Evolutionary conservation across 2,113 vertebrate species (phyloP), one percentile per base, ranked within the genome.

Genomic region (Ceyx cyanopectus): DNA sequence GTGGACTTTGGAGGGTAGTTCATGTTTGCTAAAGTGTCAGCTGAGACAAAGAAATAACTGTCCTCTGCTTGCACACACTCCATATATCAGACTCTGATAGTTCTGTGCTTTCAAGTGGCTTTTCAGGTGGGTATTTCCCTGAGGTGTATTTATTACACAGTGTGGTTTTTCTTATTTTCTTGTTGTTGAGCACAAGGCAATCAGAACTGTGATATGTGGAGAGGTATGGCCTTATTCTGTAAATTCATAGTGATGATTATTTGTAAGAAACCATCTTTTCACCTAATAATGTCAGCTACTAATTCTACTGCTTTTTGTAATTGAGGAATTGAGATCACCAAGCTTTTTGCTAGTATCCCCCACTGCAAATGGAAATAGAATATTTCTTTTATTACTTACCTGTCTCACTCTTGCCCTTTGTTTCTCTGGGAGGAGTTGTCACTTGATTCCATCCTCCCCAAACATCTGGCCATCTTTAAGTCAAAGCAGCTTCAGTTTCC

Each of bases 391-490:
- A 30, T 86, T 58, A 23, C 46, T 89, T 77, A 21, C 54, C 32
- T 79, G 50, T 54, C 68, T 84, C 32, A 20, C 58, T 77, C 66
- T 72, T 81, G 34, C 37, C 90, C 70, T 94, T 41, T 24, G 27
- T 66, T 89, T 92, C 61, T 85, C 51, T 88, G 73, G 15, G 21
- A 66, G 70, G 72, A 94, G 63, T 67, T 82, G n/a, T 83, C 73
- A 75, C 85, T 92, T 73, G 80, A 72, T 93, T 90, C 85, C 46
- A 58, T 82, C 51, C 61, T 89, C 45, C 61, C 34, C 60, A 87
- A 85, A 85, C 87, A 92, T 94, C 90, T 93, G 91, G 68, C 53
- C 51, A 70, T 91, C 84, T 92, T 95, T 85, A 95, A 92, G 81
- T 77, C 85, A 79, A 85, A 72, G 43, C 63, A 95, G 77, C 87